Conservation (phyloP, 2,888 invertebrate species). For the Serripes groenlandicus region DNA sequence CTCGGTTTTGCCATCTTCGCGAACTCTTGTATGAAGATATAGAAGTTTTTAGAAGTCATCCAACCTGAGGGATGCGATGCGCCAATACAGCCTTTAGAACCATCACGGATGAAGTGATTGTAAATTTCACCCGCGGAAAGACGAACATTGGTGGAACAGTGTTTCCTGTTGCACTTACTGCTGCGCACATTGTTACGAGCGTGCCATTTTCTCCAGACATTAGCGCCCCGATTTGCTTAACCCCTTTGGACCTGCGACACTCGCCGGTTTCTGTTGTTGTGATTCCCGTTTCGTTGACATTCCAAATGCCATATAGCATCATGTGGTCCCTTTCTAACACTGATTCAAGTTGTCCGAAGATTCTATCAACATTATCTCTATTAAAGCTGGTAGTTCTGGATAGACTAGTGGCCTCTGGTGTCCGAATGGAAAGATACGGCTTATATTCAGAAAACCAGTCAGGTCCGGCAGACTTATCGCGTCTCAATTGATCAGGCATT, state of each 20-base stretch:
- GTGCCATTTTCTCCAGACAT: constrained; percentile 42
- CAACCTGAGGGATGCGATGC: no score
- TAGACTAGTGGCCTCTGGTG: no score
- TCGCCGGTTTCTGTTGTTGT: background rate
- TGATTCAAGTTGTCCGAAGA: constrained; percentile 19
- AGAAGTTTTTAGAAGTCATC: no score
- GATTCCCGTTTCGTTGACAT: constrained; percentile 40
- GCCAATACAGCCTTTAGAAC: no score
- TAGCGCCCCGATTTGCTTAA: constrained; percentile 13
- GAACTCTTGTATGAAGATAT: no score
- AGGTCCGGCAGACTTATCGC: no score
- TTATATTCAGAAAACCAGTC: no score
- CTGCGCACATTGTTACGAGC: constrained; percentile 43
- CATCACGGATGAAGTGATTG: no score
- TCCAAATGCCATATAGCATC: constrained; percentile 24
- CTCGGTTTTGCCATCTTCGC: no score
- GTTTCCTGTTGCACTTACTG: constrained; percentile 43
- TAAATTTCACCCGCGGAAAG: constrained; percentile 54
- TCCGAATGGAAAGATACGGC: no score
- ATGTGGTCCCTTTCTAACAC: constrained; percentile 24
- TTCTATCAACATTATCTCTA: constrained; percentile 16
- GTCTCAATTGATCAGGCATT: no score
- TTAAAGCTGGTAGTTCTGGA: constrained; percentile 35
- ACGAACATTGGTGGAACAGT: constrained; percentile 23
- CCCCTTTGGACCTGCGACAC: constrained; percentile 2